Evolutionary conservation across 2,888 invertebrate species (phyloP).

Genomic region (Acrocyrtus sp.): DNA sequence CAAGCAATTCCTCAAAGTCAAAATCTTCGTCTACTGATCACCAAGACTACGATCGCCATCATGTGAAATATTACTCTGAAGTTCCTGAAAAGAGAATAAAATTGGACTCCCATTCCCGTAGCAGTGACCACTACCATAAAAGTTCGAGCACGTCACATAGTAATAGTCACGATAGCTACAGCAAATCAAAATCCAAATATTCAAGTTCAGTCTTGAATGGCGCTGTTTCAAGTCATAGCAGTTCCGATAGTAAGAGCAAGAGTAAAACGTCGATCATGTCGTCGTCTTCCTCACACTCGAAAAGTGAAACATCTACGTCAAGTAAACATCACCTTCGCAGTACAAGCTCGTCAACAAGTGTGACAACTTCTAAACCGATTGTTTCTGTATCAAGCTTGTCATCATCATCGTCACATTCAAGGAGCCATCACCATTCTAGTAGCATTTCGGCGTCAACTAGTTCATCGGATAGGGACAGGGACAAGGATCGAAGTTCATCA

Average conservation of each 20-base stretch:
- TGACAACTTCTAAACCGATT: slow-evolving; percentile 17
- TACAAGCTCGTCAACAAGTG: slow-evolving; percentile 12
- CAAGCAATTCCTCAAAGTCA: slow-evolving; percentile 34
- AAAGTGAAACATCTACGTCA: slow-evolving; percentile 27
- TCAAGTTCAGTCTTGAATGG: slow-evolving; percentile 15
- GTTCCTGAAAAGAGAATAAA: slow-evolving; percentile 37
- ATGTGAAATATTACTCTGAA: slow-evolving; percentile 53
- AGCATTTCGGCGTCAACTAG: background rate
- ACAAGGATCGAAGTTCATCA: slow-evolving; percentile 28
- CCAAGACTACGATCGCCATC: slow-evolving; percentile 47
- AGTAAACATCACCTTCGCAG: slow-evolving; percentile 27
- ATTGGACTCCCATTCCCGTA: slow-evolving; percentile 30
- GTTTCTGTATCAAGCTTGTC: slow-evolving; percentile 4
- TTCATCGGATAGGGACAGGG: slow-evolving; percentile 8
- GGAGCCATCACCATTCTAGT: background rate
- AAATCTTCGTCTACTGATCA: slow-evolving; percentile 30
- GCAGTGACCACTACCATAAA: slow-evolving; percentile 22
- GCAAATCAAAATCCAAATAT: slow-evolving; percentile 12
- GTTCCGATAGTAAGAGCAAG: slow-evolving; percentile 18
- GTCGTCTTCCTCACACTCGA: slow-evolving; percentile 15
- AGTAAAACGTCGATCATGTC: slow-evolving; percentile 17
- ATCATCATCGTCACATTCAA: background rate
- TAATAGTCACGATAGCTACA: slow-evolving; percentile 15
- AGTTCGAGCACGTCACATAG: background rate
- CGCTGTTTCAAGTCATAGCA: slow-evolving; percentile 22